Conservation (phyloP, 2,888 invertebrate genomes). For the Troglohyphantes excavatus region DNA sequence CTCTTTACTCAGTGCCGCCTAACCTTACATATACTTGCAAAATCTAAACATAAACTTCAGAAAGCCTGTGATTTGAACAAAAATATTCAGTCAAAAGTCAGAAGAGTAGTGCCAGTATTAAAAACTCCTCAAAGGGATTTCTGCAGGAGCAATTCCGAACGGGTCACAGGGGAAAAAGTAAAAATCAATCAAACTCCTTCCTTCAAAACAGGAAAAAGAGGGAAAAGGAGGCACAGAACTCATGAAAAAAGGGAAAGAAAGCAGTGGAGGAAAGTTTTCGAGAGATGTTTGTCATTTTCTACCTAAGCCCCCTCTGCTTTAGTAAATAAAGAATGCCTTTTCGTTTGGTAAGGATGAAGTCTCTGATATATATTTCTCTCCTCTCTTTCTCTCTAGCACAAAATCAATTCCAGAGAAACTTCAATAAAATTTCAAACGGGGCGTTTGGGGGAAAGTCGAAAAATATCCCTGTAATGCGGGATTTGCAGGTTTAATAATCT, state of each 20-base stretch:
- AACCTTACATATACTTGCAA: no score
- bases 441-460: no score
- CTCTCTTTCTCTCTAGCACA: constrained; percentile 9
- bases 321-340: constrained; percentile 28
- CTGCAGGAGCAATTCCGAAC: constrained; percentile 4
- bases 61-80: no score
- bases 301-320: constrained; percentile 27
- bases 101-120: constrained; percentile 10
- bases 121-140: constrained; percentile 28
- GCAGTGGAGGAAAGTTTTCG: background rate
- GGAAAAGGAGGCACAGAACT: no score
- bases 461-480: no score
- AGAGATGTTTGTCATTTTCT: constrained; percentile 26
- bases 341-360: background rate
- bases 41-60: no score
- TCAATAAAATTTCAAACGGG: background rate
- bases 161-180: background rate
- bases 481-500: no score
- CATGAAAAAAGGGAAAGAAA: background rate
- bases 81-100: background rate
- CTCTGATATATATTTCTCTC: constrained; percentile 19
- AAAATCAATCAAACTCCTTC: constrained; percentile 36
- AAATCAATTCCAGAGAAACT: background rate
- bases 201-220: constrained; percentile 17
- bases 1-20: no score